Conservation (phyloP, 2,797 vertebrate species). For the Pyrocephalus nanus region DNA sequence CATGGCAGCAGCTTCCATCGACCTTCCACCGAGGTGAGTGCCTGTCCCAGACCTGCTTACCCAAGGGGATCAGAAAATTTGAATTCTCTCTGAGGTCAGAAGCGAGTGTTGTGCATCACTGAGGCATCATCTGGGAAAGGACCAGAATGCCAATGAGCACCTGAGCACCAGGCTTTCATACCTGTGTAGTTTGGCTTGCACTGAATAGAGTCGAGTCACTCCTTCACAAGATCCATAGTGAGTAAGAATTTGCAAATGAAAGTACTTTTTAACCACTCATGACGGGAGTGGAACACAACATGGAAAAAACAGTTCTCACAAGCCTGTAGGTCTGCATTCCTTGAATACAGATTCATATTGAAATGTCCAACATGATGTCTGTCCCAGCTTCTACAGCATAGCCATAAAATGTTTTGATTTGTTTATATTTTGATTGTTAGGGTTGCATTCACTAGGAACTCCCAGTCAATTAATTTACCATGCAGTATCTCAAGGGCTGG, state of each 20-base stretch:
- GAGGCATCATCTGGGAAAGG: neutral
- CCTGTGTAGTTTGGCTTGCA: neutral
- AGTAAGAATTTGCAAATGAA: neutral
- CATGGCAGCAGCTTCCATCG: slow-evolving; percentile 79
- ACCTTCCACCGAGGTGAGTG: slow-evolving; percentile 77
- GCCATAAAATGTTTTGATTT: neutral
- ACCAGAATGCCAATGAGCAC: neutral
- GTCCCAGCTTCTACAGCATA: neutral
- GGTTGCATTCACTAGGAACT: neutral
- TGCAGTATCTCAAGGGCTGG: neutral
- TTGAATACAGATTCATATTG: neutral
- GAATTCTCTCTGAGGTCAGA: neutral
- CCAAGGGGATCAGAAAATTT: neutral
- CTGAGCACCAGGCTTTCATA: neutral
- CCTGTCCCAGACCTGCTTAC: neutral
- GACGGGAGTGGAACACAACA: neutral
- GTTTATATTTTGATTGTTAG: neutral
- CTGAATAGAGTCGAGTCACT: neutral
- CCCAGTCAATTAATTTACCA: neutral
- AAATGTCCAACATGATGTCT: neutral
- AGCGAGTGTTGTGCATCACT: neutral
- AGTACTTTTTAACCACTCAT: neutral
- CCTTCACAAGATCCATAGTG: neutral
- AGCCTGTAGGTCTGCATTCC: neutral
- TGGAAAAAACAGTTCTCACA: neutral